Conservation (phyloP, 2,888 invertebrate genomes). For the Trichogramma dendrolimi region DNA sequence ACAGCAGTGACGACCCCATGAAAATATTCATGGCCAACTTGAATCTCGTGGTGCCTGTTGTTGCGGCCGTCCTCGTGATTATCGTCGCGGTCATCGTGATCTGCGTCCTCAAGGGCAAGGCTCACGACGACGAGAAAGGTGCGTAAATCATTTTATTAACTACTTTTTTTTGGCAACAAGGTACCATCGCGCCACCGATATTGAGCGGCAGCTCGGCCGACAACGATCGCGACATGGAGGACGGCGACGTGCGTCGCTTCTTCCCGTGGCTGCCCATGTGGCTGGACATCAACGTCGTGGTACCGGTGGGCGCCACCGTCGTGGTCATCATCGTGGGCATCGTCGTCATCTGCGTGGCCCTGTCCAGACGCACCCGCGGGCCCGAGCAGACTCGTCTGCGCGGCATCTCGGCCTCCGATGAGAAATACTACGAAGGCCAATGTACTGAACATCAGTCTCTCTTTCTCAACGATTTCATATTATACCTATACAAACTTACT, state of each 20-base stretch:
- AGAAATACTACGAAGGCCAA: slow-evolving; percentile 53
- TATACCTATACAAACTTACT: neutral
- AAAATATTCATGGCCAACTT: slow-evolving; percentile 85
- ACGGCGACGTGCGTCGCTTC: slow-evolving; percentile 54
- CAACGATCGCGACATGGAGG: slow-evolving; percentile 59
- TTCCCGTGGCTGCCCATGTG: slow-evolving; percentile 80
- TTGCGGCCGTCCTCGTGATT: slow-evolving; percentile 86
- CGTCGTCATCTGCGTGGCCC: slow-evolving; percentile 84
- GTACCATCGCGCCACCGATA: slow-evolving; percentile 75
- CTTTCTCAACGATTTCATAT: no score
- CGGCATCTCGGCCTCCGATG: slow-evolving; percentile 58
- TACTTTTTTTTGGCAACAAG: slow-evolving; percentile 53
- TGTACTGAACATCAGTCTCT: slow-evolving; percentile 39
- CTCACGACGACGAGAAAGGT: slow-evolving; percentile 73
- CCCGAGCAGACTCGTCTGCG: slow-evolving; percentile 70
- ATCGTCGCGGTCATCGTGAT: slow-evolving; percentile 90
- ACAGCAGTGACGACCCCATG: slow-evolving; percentile 70
- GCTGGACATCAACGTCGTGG: slow-evolving; percentile 85
- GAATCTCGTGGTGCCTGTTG: slow-evolving; percentile 89
- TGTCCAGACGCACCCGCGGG: slow-evolving; percentile 70
- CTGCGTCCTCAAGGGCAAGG: slow-evolving; percentile 82
- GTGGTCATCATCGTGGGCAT: slow-evolving; percentile 87
- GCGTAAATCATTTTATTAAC: slow-evolving; percentile 46
- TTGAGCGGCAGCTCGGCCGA: slow-evolving; percentile 54
- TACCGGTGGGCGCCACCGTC: slow-evolving; percentile 83